Conservation (phyloP, 2,113 vertebrate genomes). For the Marmota flaviventris region DNA sequence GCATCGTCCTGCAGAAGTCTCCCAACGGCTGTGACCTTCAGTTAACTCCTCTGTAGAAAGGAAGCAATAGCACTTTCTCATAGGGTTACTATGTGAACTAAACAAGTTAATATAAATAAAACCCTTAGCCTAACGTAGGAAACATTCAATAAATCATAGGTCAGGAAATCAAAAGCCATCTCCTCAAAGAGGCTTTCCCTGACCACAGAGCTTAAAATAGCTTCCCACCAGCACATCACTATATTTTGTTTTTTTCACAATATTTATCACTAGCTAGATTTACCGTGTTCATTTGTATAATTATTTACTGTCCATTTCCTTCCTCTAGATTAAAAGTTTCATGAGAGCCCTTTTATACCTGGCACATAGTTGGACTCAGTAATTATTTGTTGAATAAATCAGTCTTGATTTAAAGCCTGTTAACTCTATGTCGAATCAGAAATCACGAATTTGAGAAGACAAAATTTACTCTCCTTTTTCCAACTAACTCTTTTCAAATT, state of each 20-base stretch:
- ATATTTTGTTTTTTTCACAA: background rate
- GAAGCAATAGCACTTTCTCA: background rate
- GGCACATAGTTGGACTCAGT: background rate
- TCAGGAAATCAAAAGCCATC: background rate
- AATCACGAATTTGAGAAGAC: constrained; percentile 33
- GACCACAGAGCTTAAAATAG: background rate
- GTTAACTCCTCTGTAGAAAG: background rate
- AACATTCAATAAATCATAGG: background rate
- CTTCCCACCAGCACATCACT: background rate
- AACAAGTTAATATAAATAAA: background rate
- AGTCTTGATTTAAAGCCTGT: background rate
- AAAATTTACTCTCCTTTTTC: background rate
- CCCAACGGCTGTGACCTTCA: background rate
- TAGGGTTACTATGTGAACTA: background rate
- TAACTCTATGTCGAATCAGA: constrained; percentile 25
- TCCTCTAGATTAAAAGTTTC: background rate
- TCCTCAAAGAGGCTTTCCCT: background rate
- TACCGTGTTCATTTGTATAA: constrained; percentile 11
- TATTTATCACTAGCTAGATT: constrained; percentile 1
- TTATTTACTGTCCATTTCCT: background rate
- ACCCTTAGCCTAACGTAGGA: background rate
- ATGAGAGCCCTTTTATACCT: background rate
- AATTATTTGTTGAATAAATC: background rate
- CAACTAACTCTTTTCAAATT: background rate
- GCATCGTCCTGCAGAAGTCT: background rate